Evolutionary conservation across 2,797 vertebrate genomes (phyloP), one percentile per base, ranked within the genome.

Genomic region (Malurus leucopterus): DNA sequence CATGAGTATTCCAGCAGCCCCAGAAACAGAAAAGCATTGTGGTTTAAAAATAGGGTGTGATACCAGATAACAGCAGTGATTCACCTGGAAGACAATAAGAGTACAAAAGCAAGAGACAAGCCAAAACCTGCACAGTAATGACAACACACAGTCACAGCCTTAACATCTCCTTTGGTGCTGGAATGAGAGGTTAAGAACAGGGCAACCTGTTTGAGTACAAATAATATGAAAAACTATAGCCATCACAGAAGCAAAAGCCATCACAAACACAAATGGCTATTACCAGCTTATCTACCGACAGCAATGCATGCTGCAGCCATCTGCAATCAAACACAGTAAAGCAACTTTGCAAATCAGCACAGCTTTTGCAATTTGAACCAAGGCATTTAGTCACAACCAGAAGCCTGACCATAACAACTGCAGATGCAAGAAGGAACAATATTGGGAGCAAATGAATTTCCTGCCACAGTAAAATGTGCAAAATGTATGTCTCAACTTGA

Each of bases 11-110:
- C 46, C 57, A 86, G n/a, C 9, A 5, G 61, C 46, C 22, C 53
- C 64, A 86, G 71, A 91, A 95, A 88, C 81, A 89, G 64, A 91
- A 82, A 63, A 82, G 93, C 46, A 73, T 26, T 68, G 68, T 61
- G 38, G 36, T 83, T 92, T 92, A 89, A 93, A 94, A 95, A 79
- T 75, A 82, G 88, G 95, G 95, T 84, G 92, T 94, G 93, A 95
- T 89, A 92, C 64, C 64, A 91, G 91, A 94, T 95, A 95, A 92
- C 86, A 95, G 71, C 32, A 15, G 61, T 95, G 95, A 95, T 86
- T 95, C 95, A 95, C 53, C 53, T 79, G 54, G 43, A 92, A 90
- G 83, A 91, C 86, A 94, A 91, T 77, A 57, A 73, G 67, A 93
- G 38, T 46, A 88, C 91, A 94, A 94, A 91, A 94, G 67, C 86